Percentiles rank a stretch among this genome's conserved stretches.
phyloP scores from a whole-genome alignment of 2,888 invertebrate species.

The Eristalis tenax region DNA sequence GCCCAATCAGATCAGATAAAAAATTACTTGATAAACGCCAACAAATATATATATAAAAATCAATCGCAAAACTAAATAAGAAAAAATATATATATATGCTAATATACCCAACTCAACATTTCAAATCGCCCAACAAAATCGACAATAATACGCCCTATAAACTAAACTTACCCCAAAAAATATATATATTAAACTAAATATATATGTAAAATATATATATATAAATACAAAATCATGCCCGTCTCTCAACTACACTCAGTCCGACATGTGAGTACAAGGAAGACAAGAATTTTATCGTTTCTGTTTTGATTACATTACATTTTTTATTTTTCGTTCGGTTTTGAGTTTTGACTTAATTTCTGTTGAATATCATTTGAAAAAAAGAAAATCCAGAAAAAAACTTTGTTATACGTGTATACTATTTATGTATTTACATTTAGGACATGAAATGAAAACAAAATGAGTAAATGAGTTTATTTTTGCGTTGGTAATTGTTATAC shows the following conservation, averaged over 20 bases:
- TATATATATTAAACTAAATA: slow-evolving; percentile 62
- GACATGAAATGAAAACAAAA: slow-evolving; percentile 1
- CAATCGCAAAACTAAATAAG: slow-evolving; percentile 55
- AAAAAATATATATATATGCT: slow-evolving; percentile 44
- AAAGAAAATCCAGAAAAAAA: neutral
- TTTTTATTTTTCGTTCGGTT: neutral
- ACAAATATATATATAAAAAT: slow-evolving; percentile 43
- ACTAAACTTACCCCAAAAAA: slow-evolving; percentile 57
- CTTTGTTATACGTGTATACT: slow-evolving; percentile 42
- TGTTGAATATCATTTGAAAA: slow-evolving; percentile 1
- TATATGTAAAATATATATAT: slow-evolving; percentile 47
- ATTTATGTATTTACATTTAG: slow-evolving; percentile 40
- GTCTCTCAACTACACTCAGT: slow-evolving; percentile 72
- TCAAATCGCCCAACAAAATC: slow-evolving; percentile 68
- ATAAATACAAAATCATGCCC: slow-evolving; percentile 71
- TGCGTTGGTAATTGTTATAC: slow-evolving; percentile 10
- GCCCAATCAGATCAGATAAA: slow-evolving; percentile 52
- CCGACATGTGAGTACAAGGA: slow-evolving; percentile 73
- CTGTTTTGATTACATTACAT: slow-evolving; percentile 3
- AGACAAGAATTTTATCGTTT: slow-evolving; percentile 68
- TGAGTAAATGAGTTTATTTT: slow-evolving; percentile 5
- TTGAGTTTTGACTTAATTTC: slow-evolving; percentile 4
- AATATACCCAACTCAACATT: slow-evolving; percentile 66
- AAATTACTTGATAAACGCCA: slow-evolving; percentile 44
- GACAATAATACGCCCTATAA: slow-evolving; percentile 68